Conservation (phyloP, 2,113 vertebrate genomes). For the Craseonycteris thonglongyai region DNA sequence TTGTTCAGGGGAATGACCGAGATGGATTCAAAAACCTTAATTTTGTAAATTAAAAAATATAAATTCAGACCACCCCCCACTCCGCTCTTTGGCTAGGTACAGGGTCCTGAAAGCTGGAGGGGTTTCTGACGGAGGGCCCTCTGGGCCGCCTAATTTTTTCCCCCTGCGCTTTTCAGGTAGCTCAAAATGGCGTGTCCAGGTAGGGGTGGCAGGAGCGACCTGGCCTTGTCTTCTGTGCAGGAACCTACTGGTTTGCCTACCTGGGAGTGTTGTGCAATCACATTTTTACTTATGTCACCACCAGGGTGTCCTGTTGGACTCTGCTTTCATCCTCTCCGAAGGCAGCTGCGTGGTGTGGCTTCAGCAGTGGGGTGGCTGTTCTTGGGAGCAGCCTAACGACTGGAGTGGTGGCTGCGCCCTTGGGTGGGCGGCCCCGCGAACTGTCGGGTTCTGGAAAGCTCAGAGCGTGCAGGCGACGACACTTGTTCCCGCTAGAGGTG, state of each 20-base stretch:
- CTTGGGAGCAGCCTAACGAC: neutral
- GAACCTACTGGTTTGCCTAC: neutral
- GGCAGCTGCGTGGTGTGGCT: neutral
- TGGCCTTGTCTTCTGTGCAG: neutral
- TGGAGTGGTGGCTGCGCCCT: neutral
- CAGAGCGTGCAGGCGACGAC: constrained; percentile 52
- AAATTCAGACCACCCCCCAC: neutral
- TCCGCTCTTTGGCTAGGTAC: neutral
- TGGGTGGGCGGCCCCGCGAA: constrained; percentile 54
- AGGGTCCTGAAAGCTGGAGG: neutral
- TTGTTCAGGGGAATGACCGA: neutral
- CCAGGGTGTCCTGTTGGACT: constrained; percentile 48
- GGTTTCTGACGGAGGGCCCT: neutral
- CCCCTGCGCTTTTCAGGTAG: neutral
- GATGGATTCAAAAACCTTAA: neutral
- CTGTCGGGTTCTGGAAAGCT: constrained; percentile 59
- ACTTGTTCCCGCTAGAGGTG: constrained; percentile 52
- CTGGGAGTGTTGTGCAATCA: neutral
- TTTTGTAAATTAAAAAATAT: neutral
- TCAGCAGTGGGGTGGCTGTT: neutral
- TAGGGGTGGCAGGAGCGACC: neutral
- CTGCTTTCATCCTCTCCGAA: neutral
- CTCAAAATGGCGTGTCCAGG: neutral
- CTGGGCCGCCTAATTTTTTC: neutral
- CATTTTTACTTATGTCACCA: constrained; percentile 46